These are phyloP conservation scores for Xylota sylvarum DNA, from an alignment of 2,888 invertebrate species.

Conservation along the genomic window DNA sequence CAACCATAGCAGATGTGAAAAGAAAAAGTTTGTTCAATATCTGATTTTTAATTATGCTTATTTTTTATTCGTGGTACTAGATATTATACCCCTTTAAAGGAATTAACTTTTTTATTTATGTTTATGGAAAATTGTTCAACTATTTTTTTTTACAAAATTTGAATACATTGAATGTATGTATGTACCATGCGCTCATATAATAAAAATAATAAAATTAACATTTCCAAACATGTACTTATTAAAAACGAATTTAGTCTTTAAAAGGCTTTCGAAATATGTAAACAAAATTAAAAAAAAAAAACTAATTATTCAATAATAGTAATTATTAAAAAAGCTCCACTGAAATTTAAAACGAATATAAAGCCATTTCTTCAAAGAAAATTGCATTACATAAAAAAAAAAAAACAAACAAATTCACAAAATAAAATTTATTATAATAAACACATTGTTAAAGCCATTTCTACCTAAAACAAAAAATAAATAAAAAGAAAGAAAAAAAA, in stretches of 20 bases:
- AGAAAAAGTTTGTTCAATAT: no score
- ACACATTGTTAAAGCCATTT: slow-evolving; percentile 37
- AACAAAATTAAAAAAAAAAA: background rate
- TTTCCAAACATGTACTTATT: background rate
- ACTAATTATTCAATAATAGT: background rate
- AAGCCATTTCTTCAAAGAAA: slow-evolving; percentile 1
- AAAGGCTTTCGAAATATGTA: slow-evolving; percentile 41
- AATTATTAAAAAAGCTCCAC: background rate
- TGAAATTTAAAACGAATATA: background rate
- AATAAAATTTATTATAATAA: slow-evolving; percentile 12
- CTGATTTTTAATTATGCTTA: no score
- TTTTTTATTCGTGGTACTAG: no score
- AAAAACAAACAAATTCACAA: background rate
- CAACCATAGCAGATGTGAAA: no score
- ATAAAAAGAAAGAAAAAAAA: slow-evolving; percentile 17
- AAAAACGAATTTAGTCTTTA: slow-evolving; percentile 51
- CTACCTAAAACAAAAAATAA: slow-evolving; percentile 31
- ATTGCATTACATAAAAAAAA: slow-evolving; percentile 9
- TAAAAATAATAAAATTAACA: background rate
- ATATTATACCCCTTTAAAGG: no score
- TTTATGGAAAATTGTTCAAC: no score
- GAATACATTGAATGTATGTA: background rate
- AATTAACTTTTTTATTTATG: no score
- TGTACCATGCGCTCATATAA: no score
- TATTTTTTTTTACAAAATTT: no score